A percentile compares a stretch with the other conserved stretches of the same genome.
Evolutionary conservation across 1,140 invertebrate genomes (phyloP).

Genomic region (Orius laevigatus): DNA sequence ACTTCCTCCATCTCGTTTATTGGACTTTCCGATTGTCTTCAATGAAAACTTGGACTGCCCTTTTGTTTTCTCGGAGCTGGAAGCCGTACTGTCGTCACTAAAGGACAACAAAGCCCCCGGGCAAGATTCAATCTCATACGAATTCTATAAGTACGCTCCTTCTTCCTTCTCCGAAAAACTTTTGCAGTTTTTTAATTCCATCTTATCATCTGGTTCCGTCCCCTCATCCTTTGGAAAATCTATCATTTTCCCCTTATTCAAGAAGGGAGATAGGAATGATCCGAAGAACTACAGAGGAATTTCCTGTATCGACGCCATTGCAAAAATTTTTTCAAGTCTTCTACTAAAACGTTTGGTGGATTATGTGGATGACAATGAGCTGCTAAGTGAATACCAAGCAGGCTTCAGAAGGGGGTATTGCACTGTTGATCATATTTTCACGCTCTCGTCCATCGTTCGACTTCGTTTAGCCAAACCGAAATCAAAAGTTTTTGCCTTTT

Average conservation of each 20-base stretch:
- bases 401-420: constrained; percentile 13
- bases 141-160: constrained; percentile 7
- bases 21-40: neutral
- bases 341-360: constrained; percentile 4
- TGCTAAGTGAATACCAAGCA: constrained; percentile 4
- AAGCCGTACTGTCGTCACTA: neutral
- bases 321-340: constrained; percentile 10
- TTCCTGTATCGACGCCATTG: constrained; percentile 9
- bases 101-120: constrained; percentile 13
- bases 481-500: constrained; percentile 10
- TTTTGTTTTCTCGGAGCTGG: constrained; percentile 1
- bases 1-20: neutral
- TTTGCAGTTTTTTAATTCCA: constrained; percentile 4
- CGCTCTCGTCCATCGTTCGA: neutral
- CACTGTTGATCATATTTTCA: constrained; percentile 10
- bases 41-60: neutral
- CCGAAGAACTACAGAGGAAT: constrained; percentile 13
- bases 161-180: neutral
- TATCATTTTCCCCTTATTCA: constrained; percentile 10
- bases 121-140: constrained; percentile 9
- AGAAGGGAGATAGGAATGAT: constrained; percentile 11
- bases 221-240: constrained; percentile 1
- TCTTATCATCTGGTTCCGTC: neutral
- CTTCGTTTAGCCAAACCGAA: neutral
- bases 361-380: constrained; percentile 1